Evolutionary conservation across 2,113 vertebrate species (phyloP).

Genomic region (Brienomyrus longianalis): DNA sequence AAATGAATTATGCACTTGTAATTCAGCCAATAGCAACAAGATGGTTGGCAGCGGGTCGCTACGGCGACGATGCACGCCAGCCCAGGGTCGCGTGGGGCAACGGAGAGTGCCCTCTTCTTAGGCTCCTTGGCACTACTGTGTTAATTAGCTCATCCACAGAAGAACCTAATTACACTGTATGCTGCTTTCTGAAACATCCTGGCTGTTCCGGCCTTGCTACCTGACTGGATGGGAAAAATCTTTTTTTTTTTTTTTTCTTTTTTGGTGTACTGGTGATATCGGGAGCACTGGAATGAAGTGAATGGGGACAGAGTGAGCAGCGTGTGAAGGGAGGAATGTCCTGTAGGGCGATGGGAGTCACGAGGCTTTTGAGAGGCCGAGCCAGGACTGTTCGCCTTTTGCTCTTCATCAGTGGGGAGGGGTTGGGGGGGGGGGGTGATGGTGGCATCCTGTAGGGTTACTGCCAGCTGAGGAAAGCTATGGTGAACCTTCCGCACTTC

Average conservation of each 20-base stretch:
- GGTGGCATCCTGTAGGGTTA: not conserved
- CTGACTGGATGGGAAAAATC: not conserved
- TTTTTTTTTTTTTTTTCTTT: not conserved
- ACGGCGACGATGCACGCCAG: not conserved
- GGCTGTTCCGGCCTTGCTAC: not conserved
- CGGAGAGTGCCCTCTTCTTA: constrained; percentile 10
- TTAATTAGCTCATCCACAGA: constrained; percentile 16
- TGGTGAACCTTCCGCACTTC: not conserved
- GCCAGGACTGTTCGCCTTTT: not conserved
- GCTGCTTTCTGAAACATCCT: not conserved
- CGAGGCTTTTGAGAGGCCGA: not conserved
- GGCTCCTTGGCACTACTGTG: not conserved
- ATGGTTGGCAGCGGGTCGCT: constrained; percentile 23
- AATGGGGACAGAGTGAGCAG: not conserved
- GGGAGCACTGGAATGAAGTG: not conserved
- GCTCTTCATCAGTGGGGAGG: not conserved
- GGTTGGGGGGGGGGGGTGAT: not conserved
- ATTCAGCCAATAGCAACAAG: constrained; percentile 29
- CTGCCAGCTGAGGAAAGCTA: not conserved
- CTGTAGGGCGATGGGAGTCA: not conserved
- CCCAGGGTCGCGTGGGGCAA: constrained; percentile 10
- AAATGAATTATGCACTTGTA: constrained; percentile 36
- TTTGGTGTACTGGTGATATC: not conserved
- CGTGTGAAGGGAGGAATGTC: not conserved
- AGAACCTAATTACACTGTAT: not conserved